phyloP scores from a whole-genome alignment of 2,888 invertebrate genomes.

The Choreutis nemorana region DNA sequence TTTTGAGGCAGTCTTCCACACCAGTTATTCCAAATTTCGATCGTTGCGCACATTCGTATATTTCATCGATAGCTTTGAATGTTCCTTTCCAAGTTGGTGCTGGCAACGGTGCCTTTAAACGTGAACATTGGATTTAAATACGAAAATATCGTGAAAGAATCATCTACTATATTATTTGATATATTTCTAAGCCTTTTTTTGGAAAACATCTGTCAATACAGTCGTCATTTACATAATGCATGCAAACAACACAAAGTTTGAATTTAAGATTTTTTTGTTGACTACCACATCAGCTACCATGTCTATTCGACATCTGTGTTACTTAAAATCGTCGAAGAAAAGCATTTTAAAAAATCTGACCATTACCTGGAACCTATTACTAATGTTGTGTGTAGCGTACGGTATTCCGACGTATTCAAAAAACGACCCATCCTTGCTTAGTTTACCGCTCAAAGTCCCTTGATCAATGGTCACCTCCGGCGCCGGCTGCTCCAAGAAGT shows the following conservation, averaged over 20 bases:
- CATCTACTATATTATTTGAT: no score
- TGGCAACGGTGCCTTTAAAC: conserved; percentile 44
- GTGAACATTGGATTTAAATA: no score
- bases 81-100: conserved; percentile 45
- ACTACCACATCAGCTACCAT: no score
- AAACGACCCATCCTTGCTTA: conserved; percentile 12
- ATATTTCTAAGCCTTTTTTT: no score
- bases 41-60: conserved; percentile 35
- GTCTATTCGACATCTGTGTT: conserved; percentile 1
- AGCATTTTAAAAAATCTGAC: conserved; percentile 12
- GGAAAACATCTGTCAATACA: no score
- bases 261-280: conserved; percentile 2
- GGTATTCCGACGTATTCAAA: conserved; percentile 13
- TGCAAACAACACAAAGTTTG: conserved; percentile 3
- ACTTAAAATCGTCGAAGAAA: conserved; percentile 1
- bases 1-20: conserved; percentile 43
- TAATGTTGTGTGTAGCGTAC: conserved; percentile 9
- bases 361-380: conserved; percentile 29
- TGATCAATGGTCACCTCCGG: conserved; percentile 10
- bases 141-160: no score
- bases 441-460: conserved; percentile 9
- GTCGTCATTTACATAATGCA: no score
- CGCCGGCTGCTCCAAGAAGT: conserved; percentile 12
- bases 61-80: conserved; percentile 39
- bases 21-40: conserved; percentile 25